A percentile compares a stretch with the other conserved stretches of the same genome.
phyloP scores from a whole-genome alignment of 2,888 invertebrate species.

The Netelia melanura region DNA sequence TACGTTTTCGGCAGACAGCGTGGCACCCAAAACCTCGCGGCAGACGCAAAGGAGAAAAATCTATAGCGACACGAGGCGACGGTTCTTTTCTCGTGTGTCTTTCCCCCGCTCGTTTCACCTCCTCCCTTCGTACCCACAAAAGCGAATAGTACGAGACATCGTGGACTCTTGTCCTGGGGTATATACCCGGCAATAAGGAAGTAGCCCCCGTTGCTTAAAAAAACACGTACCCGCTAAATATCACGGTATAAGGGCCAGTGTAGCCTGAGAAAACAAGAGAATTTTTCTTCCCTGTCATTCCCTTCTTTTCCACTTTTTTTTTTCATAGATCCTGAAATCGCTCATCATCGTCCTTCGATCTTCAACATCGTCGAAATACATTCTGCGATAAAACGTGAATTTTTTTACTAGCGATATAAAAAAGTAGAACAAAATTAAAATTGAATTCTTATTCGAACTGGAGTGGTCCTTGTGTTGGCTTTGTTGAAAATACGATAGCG shows the following conservation, averaged over 20 bases:
- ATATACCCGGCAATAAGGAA: conserved; percentile 82
- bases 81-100: conserved; percentile 5
- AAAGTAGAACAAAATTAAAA: background rate
- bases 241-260: conserved; percentile 77
- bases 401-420: background rate
- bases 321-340: conserved; percentile 40
- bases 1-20: conserved; percentile 78
- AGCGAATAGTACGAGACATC: conserved; percentile 36
- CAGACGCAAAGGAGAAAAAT: conserved; percentile 50
- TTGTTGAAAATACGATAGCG: conserved; percentile 21
- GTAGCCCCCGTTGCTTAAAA: conserved; percentile 83
- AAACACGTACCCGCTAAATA: conserved; percentile 83
- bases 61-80: conserved; percentile 46
- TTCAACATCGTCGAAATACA: background rate
- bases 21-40: conserved; percentile 75
- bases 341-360: conserved; percentile 35
- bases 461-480: background rate
- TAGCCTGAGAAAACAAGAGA: conserved; percentile 82
- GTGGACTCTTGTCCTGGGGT: conserved; percentile 58
- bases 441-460: background rate
- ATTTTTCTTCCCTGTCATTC: conserved; percentile 32
- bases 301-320: conserved; percentile 4
- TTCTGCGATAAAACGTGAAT: background rate
- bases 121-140: background rate
- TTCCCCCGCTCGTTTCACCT: background rate